Percentiles rank a stretch among this genome's conserved stretches.
These are phyloP conservation scores for Thalassarche chlororhynchos DNA, from an alignment of 2,113 vertebrate species.

Conservation along the genomic window DNA sequence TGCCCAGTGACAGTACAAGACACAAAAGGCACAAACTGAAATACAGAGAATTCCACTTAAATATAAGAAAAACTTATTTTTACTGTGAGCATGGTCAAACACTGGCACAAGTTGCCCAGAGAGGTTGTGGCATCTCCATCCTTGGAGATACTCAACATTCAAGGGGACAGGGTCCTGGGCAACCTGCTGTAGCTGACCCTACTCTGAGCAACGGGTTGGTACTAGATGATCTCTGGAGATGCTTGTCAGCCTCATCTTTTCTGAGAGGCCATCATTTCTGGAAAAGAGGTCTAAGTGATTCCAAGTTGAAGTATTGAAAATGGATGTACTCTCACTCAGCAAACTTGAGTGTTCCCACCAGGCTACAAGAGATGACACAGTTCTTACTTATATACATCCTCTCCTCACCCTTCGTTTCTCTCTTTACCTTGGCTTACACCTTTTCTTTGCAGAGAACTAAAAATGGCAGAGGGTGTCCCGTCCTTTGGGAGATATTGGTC, in stretches of 20 bases:
- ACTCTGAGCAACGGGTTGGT: neutral
- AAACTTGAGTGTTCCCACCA: neutral
- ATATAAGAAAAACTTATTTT: neutral
- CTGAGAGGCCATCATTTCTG: neutral
- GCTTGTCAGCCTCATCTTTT: neutral
- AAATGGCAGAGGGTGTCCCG: neutral
- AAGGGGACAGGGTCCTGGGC: too few species aligned
- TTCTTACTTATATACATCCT: neutral
- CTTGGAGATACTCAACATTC: neutral
- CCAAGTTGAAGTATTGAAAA: neutral
- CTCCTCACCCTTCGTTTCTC: neutral
- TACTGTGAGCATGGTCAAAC: neutral
- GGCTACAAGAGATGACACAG: neutral
- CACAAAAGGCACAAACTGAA: neutral
- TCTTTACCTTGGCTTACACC: neutral
- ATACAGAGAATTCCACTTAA: neutral
- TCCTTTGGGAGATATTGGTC: neutral
- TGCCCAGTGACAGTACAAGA: neutral
- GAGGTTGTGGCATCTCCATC: neutral
- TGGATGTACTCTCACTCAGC: neutral
- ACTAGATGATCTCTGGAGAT: neutral
- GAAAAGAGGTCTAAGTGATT: neutral
- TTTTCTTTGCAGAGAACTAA: neutral
- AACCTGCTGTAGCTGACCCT: neutral
- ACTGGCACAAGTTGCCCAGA: neutral